Conservation (phyloP, 2,888 invertebrate genomes). For the Ochropacha duplaris region DNA sequence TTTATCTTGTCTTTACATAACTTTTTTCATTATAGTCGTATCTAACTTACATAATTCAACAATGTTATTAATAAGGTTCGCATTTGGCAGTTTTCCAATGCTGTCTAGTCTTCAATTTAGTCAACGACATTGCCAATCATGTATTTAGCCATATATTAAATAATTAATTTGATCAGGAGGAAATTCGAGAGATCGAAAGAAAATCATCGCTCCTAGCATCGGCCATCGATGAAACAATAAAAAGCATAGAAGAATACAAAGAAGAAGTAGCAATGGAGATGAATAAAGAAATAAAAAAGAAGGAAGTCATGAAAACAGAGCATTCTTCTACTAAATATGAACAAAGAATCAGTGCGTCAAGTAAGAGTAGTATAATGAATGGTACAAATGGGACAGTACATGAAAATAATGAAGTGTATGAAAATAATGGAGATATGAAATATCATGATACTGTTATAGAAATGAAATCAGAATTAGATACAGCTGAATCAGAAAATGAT, state of each 20-base stretch:
- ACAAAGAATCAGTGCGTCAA: background rate
- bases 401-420: too few relatives aligned
- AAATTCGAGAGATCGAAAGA: slow-evolving; percentile 68
- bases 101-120: background rate
- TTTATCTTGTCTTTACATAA: background rate
- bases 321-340: slow-evolving; percentile 8
- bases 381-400: background rate
- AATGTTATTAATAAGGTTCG: background rate
- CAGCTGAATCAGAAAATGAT: background rate
- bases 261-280: slow-evolving; percentile 64
- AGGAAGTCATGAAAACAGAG: slow-evolving; percentile 15
- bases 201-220: slow-evolving; percentile 70
- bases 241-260: slow-evolving; percentile 74
- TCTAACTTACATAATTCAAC: background rate
- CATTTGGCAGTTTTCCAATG: background rate
- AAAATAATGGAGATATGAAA: background rate
- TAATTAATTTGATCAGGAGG: slow-evolving; percentile 49
- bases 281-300: slow-evolving; percentile 25
- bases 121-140: background rate
- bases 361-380: background rate
- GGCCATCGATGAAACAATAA: slow-evolving; percentile 71
- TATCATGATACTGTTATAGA: background rate
- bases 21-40: background rate
- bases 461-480: background rate
- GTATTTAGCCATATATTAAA: slow-evolving; percentile 9